phyloP scores from a whole-genome alignment of 1,140 invertebrate genomes.

The Diachasmimorpha longicaudata region DNA sequence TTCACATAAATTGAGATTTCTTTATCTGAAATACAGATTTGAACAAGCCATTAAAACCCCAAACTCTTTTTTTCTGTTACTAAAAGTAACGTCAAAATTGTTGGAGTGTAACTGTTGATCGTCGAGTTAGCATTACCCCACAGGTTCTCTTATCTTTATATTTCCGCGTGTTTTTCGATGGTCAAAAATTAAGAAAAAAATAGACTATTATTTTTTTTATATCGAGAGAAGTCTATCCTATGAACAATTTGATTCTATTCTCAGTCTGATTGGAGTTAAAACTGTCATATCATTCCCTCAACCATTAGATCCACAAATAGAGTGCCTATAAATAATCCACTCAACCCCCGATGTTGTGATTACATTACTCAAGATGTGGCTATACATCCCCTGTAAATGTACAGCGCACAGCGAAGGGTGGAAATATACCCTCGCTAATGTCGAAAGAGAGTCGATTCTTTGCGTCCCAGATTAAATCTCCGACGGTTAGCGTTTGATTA shows the following conservation, averaged over 20 bases:
- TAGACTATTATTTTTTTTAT: background rate
- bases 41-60: too few relatives aligned
- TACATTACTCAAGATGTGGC: slow-evolving; percentile 54
- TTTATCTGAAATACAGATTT: background rate
- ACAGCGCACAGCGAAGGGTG: slow-evolving; percentile 13
- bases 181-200: too few relatives aligned
- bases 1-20: background rate
- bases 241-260: background rate
- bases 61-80: background rate
- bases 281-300: background rate
- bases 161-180: too few relatives aligned
- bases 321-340: slow-evolving; percentile 61
- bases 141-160: too few relatives aligned
- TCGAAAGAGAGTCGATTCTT: slow-evolving; percentile 26
- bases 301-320: slow-evolving; percentile 45
- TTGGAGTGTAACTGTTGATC: too few relatives aligned
- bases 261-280: background rate
- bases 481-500: slow-evolving; percentile 64
- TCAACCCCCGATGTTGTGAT: slow-evolving; percentile 61
- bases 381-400: slow-evolving; percentile 24
- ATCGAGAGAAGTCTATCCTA: background rate
- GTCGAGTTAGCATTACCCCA: too few relatives aligned
- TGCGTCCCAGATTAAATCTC: slow-evolving; percentile 60
- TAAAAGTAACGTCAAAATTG: too few relatives aligned
- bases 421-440: slow-evolving; percentile 28